Percentiles rank a stretch among this genome's conserved stretches.
phyloP scores from a whole-genome alignment of 2,797 vertebrate genomes.

The Knipowitschia caucasica region DNA sequence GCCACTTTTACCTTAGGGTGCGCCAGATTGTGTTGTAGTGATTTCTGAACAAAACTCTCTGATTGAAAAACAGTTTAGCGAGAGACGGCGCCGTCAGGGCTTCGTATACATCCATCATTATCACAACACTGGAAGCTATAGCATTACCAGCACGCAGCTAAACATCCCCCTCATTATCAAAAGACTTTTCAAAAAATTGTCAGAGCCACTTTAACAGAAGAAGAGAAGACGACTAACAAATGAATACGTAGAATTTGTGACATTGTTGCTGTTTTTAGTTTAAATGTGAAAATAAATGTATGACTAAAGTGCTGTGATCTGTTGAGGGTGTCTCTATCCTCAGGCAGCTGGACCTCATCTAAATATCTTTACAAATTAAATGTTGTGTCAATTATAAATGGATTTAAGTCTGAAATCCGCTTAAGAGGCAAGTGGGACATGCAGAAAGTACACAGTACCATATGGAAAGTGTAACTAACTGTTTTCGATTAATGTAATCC shows the following conservation, averaged over 20 bases:
- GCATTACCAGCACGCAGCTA: background rate
- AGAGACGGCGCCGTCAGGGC: background rate
- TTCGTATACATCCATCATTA: slow-evolving; percentile 3
- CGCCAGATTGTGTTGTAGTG: slow-evolving; percentile 12
- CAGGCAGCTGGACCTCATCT: slow-evolving; percentile 51
- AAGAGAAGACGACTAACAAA: slow-evolving; percentile 51
- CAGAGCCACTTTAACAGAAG: slow-evolving; percentile 30
- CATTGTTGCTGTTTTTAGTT: slow-evolving; percentile 34
- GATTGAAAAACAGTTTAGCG: slow-evolving; percentile 4
- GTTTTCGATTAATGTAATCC: background rate
- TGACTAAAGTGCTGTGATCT: slow-evolving; percentile 59
- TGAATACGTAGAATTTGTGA: slow-evolving; percentile 47
- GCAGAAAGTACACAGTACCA: background rate
- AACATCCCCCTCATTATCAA: background rate
- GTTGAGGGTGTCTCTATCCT: slow-evolving; percentile 30
- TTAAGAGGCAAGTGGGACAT: slow-evolving; percentile 10
- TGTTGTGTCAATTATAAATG: slow-evolving; percentile 24
- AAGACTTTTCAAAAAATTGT: slow-evolving; percentile 4
- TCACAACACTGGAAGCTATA: background rate
- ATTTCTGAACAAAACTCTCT: slow-evolving; percentile 15
- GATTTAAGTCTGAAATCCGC: slow-evolving; percentile 41
- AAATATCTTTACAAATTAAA: slow-evolving; percentile 33
- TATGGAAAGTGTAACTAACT: background rate
- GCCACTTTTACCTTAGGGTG: slow-evolving; percentile 35
- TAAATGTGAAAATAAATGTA: slow-evolving; percentile 59